Conservation (phyloP, 2,888 invertebrate genomes). For the Eupithecia subumbrata region DNA sequence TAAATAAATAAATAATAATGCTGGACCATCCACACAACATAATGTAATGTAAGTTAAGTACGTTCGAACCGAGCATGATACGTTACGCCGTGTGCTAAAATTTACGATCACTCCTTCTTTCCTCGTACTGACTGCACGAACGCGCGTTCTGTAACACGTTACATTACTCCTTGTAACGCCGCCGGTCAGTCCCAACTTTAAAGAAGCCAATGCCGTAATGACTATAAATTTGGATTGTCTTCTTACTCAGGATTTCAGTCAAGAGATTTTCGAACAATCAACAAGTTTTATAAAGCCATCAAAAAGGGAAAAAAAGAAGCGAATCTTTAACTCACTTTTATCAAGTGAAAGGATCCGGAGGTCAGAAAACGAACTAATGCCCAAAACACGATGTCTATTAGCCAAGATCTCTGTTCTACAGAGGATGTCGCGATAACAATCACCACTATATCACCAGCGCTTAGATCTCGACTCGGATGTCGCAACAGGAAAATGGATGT, state of each 20-base stretch:
- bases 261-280: slow-evolving; percentile 1
- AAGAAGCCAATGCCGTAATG: not conserved
- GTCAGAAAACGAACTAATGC: slow-evolving; percentile 53
- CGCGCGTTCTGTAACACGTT: no score
- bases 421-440: slow-evolving; percentile 50
- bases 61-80: no score
- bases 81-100: no score
- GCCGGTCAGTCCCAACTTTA: not conserved
- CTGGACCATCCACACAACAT: no score
- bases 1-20: no score
- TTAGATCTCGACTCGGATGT: slow-evolving; percentile 23
- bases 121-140: no score
- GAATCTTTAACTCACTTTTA: not conserved
- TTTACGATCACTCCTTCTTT: no score
- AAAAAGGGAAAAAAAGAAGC: not conserved
- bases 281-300: not conserved
- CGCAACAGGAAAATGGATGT: slow-evolving; percentile 30
- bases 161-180: no score
- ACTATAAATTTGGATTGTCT: not conserved
- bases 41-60: no score
- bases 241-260: not conserved
- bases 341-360: slow-evolving; percentile 57
- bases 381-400: slow-evolving; percentile 56
- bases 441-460: slow-evolving; percentile 21
- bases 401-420: slow-evolving; percentile 48